A percentile compares a stretch with the other conserved stretches of the same genome.
These are phyloP conservation scores for Melanostoma scalare DNA, from an alignment of 2,888 invertebrate species.

Conservation along the genomic window DNA sequence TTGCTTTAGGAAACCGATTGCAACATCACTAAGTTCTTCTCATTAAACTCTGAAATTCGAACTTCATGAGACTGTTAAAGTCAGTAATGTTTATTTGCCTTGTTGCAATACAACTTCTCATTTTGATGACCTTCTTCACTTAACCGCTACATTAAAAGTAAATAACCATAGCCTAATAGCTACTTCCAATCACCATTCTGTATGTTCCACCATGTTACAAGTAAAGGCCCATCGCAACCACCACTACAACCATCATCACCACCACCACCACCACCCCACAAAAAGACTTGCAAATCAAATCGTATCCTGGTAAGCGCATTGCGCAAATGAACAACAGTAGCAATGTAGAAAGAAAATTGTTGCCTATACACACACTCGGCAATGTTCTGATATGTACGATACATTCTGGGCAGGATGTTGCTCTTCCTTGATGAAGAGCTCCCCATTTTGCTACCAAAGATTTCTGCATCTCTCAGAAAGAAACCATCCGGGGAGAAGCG, in stretches of 20 bases:
- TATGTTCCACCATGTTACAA: neutral
- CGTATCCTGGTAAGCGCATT: constrained; percentile 20
- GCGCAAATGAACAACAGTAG: constrained; percentile 44
- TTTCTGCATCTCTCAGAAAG: constrained; percentile 38
- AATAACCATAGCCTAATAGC: constrained; percentile 59
- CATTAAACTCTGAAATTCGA: neutral
- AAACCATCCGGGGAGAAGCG: constrained; percentile 32
- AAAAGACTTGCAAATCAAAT: constrained; percentile 12
- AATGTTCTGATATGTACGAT: constrained; percentile 23
- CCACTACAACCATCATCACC: neutral
- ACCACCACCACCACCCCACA: neutral
- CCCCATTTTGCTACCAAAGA: constrained; percentile 39
- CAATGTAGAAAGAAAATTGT: constrained; percentile 32
- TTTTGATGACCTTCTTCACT: constrained; percentile 39
- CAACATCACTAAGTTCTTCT: neutral
- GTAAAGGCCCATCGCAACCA: neutral
- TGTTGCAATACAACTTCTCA: neutral
- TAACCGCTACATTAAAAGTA: constrained; percentile 47
- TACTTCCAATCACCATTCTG: constrained; percentile 48
- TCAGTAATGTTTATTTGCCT: neutral
- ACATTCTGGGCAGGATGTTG: constrained; percentile 66
- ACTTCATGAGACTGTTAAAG: neutral
- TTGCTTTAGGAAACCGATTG: too few relatives aligned
- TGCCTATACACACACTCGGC: constrained; percentile 20
- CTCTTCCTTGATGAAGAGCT: constrained; percentile 69